Evolutionary conservation across 2,113 vertebrate genomes (phyloP), one percentile per base, ranked within the genome.

Genomic region (Callocephalon fimbriatum): DNA sequence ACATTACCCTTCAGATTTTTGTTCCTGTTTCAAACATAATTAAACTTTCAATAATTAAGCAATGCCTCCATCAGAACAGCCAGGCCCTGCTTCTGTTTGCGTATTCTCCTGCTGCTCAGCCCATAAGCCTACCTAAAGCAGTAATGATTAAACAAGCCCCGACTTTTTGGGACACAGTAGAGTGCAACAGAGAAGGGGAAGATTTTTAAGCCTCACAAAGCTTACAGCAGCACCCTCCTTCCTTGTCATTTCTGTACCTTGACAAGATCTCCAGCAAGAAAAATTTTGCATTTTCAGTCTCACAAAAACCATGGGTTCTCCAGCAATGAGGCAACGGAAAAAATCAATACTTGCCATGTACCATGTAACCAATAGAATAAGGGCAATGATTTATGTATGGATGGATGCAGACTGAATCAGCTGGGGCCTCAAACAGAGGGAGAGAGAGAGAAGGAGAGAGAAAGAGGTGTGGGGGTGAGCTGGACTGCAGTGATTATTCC

Each of bases 271-370:
- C 96, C 72, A 14, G 90, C 32, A 88, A 95, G 91, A 96, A 88
- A 79, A 95, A 89, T 85, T 92, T 96, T 96, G 87, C 94, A 96
- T 98, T 98, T 97, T 97, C 97, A 98, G 97, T 86, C 98, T 98
- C 97, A 98, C 98, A 98, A 98, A 98, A 98, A 98, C 97, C 98
- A 98, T 98, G 98, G 98, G 98, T 99, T 99, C 98, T 98, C 98
- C 98, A 98, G 98, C 98, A 99, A 99, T 99, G 98, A 99, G 98
- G 97, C 97, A 98, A 97, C 72, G 88, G 98, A 97, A 98, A 98
- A 98, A 99, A 99, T 99, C 99, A 99, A 99, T 99, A 99, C 98
- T 99, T 99, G 99, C 98, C 99, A 99, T 99, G 98, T 99, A 99
- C 98, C 98, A 98, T 99, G 99, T 98, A 98, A 99, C 99, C 99